These are phyloP conservation scores for Australoheros facetus DNA, from an alignment of 2,797 vertebrate genomes.

Conservation along the genomic window DNA sequence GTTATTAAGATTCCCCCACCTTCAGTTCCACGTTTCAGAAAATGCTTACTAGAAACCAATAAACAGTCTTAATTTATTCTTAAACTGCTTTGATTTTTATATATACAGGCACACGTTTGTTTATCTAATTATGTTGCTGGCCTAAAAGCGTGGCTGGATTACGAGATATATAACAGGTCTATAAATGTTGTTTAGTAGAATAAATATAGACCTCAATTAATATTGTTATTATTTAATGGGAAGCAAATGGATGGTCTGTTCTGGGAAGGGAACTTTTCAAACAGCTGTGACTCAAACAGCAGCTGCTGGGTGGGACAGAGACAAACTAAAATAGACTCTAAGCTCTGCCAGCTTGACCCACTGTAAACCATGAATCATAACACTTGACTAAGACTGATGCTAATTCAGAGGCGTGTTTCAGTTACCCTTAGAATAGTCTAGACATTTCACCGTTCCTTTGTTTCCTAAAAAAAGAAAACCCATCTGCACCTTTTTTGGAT, in stretches of 20 bases:
- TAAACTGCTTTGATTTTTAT: no score
- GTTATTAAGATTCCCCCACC: no score
- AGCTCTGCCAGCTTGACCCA: slow-evolving; percentile 32
- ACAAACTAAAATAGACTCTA: slow-evolving; percentile 55
- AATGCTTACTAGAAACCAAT: no score
- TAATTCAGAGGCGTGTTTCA: neutral
- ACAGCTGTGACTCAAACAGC: slow-evolving; percentile 67
- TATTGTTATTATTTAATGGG: slow-evolving; percentile 12
- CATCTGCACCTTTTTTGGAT: neutral
- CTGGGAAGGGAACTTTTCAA: slow-evolving; percentile 42
- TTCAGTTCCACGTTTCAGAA: no score
- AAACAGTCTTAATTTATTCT: no score
- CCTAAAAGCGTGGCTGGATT: neutral
- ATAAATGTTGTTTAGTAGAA: neutral
- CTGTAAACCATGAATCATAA: slow-evolving; percentile 31
- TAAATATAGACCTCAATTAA: neutral
- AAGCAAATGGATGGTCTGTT: slow-evolving; percentile 15
- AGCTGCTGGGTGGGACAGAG: slow-evolving; percentile 64
- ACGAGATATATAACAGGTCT: neutral
- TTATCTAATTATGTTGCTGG: neutral
- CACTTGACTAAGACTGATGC: neutral
- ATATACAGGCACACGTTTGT: no score
- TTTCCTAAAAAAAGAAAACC: slow-evolving; percentile 5
- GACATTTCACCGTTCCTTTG: neutral
- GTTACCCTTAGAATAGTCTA: neutral